Conservation (phyloP, 2,113 vertebrate genomes). For the Romanogobio albipinnatus region DNA sequence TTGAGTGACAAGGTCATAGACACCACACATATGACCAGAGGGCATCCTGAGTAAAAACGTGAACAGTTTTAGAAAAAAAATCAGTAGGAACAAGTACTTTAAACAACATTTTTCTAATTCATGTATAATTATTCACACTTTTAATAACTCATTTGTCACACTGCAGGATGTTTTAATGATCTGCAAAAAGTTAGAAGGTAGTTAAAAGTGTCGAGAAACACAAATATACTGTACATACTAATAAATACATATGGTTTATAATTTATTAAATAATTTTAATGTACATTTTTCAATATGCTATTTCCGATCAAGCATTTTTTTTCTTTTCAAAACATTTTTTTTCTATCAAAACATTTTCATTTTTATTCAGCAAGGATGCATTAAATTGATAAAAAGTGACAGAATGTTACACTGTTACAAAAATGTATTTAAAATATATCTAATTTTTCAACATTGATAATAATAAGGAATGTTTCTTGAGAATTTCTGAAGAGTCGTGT, state of each 20-base stretch:
- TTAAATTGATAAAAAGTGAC: background rate
- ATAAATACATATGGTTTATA: background rate
- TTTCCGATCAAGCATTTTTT: no score
- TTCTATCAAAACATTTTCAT: no score
- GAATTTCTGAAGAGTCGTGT: background rate
- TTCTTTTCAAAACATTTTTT: no score
- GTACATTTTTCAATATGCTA: background rate
- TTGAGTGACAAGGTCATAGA: conserved; percentile 82
- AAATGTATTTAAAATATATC: background rate
- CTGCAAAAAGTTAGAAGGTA: background rate
- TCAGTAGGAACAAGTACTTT: background rate
- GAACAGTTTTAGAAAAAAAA: background rate
- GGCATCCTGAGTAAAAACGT: conserved; percentile 77
- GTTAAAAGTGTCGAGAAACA: background rate
- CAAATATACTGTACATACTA: background rate
- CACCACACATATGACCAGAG: conserved; percentile 86
- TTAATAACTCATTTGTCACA: background rate
- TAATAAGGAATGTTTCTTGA: background rate
- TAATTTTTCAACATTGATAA: background rate
- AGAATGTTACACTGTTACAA: background rate
- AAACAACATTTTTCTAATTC: background rate
- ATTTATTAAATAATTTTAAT: background rate
- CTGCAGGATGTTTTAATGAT: background rate
- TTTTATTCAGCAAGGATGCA: background rate
- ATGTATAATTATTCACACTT: background rate